Base-by-base conservation (phyloP, 2,113 vertebrate species). In the Entosphenus tridentatus region DNA sequence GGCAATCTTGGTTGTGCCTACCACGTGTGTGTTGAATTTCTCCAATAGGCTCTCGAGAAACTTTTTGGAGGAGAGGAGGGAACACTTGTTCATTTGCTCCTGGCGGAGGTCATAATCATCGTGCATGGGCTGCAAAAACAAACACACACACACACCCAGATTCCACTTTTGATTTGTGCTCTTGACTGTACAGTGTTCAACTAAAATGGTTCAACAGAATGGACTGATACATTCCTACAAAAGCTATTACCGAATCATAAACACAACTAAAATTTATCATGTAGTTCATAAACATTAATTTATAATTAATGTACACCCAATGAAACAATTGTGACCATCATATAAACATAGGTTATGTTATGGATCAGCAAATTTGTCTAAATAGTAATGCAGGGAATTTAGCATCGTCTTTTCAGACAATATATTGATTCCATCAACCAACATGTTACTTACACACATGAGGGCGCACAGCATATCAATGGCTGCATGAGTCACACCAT, bases 391-490 rank as follows among this genome's bases (percentile, higher is more conserved):
- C 56, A 57, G 57, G 11, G 12, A 39, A 71, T 69, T 5, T n/a
- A 21, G 10, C 6, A 21, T 57, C 8, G 56, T 39, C 17, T 3
- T 39, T 39, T 39, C 39, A 39, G 39, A 39, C 39, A 39, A 39
- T 39, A 39, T 39, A 39, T 39, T 39, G 39, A 39, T 39, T 39
- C 39, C 39, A 39, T 39, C 39, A 39, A 39, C 39, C 39, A 39
- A 39, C 39, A 39, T 39, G 39, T 18, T 73, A 95, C 92, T 93
- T 83, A 98, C 93, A 95, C 93, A 98, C 93, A 98, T 96, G 16
- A 98, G 89, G 56, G 93, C 92, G 78, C 93, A 98, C 10, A 98
- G 88, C 92, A 95, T 96, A 76, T 98, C 93, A 62, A 98, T 84
- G 67, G 93, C 87, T 18, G 93, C 88, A 70, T 98, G 93, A 13